Evolutionary conservation across 2,797 vertebrate genomes (phyloP).

Genomic region (Heliangelus exortis): DNA sequence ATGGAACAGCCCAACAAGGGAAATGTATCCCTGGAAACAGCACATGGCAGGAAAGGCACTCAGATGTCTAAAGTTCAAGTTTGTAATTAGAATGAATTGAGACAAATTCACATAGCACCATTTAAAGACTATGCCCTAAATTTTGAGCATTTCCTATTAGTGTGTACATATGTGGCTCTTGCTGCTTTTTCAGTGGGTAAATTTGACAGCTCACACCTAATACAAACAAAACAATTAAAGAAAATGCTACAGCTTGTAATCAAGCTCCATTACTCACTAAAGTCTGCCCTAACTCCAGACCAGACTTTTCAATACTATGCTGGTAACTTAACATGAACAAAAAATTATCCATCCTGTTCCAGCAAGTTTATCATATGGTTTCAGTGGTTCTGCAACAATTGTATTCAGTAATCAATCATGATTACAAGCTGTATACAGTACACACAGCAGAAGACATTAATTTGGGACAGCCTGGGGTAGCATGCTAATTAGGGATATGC

Average conservation of each 20-base stretch:
- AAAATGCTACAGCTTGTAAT: not conserved
- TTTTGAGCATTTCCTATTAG: not conserved
- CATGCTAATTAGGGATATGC: slow-evolving; percentile 75
- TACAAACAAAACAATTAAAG: not conserved
- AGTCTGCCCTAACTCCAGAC: slow-evolving; percentile 34
- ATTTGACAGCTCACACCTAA: not conserved
- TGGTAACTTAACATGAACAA: not conserved
- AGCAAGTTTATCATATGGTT: slow-evolving; percentile 31
- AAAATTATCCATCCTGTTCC: slow-evolving; percentile 17
- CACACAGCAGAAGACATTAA: slow-evolving; percentile 74
- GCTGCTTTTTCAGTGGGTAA: not conserved
- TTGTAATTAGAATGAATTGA: slow-evolving; percentile 1
- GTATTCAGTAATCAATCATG: slow-evolving; percentile 72
- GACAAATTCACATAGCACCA: not conserved
- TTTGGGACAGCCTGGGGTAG: slow-evolving; percentile 59
- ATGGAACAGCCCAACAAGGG: not conserved
- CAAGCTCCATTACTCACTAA: not conserved
- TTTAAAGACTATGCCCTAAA: not conserved
- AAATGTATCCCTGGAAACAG: slow-evolving; percentile 1
- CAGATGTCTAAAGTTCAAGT: not conserved
- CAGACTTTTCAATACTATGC: not conserved
- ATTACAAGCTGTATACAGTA: slow-evolving; percentile 61
- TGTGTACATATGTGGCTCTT: not conserved
- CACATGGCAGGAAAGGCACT: not conserved
- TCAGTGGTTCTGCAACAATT: slow-evolving; percentile 42